Conservation (phyloP, 1,140 invertebrate genomes). For the Luehdorfia chinensis region DNA sequence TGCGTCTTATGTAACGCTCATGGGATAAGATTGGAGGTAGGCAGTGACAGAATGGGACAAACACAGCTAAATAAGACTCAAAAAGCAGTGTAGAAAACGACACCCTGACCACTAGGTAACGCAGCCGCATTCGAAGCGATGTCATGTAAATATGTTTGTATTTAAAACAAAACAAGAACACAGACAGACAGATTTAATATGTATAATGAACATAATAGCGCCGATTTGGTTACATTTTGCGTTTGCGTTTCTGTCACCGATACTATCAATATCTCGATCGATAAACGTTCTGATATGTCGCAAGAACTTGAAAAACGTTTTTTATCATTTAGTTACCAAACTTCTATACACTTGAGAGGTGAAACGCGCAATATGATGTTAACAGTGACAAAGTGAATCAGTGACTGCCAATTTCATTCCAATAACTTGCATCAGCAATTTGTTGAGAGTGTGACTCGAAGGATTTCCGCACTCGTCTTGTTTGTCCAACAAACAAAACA, state of each 20-base stretch:
- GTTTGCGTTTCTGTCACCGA: conserved; percentile 10
- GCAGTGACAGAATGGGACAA: no score
- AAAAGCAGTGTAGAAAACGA: no score
- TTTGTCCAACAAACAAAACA: conserved; percentile 7
- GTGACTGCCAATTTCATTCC: conserved; percentile 29
- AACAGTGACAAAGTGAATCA: conserved; percentile 7
- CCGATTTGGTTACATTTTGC: neutral
- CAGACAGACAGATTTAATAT: no score
- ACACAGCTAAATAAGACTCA: no score
- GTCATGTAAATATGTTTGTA: no score
- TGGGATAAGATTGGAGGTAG: no score
- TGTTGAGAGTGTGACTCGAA: conserved; percentile 35
- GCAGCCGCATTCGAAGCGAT: no score
- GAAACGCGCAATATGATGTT: conserved; percentile 10
- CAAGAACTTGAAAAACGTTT: conserved; percentile 15
- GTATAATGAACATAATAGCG: no score
- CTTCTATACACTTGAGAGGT: conserved; percentile 2
- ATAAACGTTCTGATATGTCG: conserved; percentile 22
- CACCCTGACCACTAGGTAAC: no score
- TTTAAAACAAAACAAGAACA: no score
- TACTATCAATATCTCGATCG: conserved; percentile 22
- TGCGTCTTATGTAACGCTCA: no score
- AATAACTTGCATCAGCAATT: conserved; percentile 49
- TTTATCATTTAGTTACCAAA: conserved; percentile 16
- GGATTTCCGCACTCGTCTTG: conserved; percentile 22